Conservation (phyloP, 2,113 vertebrate genomes). For the Maccullochella peelii region DNA sequence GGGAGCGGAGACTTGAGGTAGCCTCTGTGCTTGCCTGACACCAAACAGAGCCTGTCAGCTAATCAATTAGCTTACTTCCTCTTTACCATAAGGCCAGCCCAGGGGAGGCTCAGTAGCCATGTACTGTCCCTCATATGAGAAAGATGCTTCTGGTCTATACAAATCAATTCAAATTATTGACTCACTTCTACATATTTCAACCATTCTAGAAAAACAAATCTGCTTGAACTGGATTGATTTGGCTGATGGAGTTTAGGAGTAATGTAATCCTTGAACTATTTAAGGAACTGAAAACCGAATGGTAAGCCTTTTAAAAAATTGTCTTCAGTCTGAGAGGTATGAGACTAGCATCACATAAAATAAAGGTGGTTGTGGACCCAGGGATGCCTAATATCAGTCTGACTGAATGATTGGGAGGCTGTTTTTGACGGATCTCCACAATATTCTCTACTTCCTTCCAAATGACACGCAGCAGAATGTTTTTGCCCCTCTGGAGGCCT, state of each 20-base stretch:
- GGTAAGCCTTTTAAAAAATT: conserved; percentile 43
- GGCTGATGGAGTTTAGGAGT: not conserved
- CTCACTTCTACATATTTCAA: conserved; percentile 27
- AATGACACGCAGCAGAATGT: conserved; percentile 74
- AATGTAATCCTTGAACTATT: conserved; percentile 19
- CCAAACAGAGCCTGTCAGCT: conserved; percentile 62
- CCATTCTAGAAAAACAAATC: conserved; percentile 40
- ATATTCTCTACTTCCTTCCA: conserved; percentile 58
- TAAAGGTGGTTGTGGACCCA: conserved; percentile 41
- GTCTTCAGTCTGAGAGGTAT: conserved; percentile 33
- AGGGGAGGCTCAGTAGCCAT: conserved; percentile 40
- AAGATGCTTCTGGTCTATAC: conserved; percentile 21
- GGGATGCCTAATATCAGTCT: conserved; percentile 45
- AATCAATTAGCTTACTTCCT: conserved; percentile 77
- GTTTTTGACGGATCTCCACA: conserved; percentile 65
- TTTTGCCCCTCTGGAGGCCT: conserved; percentile 76
- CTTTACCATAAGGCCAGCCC: conserved; percentile 57
- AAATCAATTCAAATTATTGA: conserved; percentile 47
- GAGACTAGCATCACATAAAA: conserved; percentile 14
- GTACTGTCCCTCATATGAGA: conserved; percentile 34
- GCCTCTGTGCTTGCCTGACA: conserved; percentile 61
- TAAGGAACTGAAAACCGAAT: conserved; percentile 15
- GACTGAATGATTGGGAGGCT: conserved; percentile 64
- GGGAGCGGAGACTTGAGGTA: conserved; percentile 57
- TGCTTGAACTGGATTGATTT: conserved; percentile 23